Evolutionary conservation across 2,797 vertebrate genomes (phyloP), one percentile per base, ranked within the genome.

Genomic region (Cheirogaleus major): DNA sequence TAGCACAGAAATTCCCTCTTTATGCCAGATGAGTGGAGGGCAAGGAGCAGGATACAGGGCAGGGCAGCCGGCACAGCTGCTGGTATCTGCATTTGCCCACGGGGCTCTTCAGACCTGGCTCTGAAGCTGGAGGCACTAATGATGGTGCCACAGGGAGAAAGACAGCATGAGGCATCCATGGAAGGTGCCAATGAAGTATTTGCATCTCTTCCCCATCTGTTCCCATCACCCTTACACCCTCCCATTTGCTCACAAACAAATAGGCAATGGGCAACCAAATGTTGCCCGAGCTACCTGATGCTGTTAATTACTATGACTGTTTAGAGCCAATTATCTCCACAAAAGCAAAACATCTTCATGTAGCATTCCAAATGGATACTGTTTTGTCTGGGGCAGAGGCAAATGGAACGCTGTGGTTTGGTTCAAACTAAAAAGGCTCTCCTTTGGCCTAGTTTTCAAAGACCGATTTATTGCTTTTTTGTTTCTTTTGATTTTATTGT

Each of bases 161-260:
- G 79, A 79, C 94, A 92, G 67, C 30, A 75, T 69, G 83, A 92
- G 91, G 88, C 84, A 48, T 94, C 94, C 13, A 0, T 72, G 79
- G 48, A 94, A 98, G 97, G 98, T 97, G 98, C 96, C 87, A 97
- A 45, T 4, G 76, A 92, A 93, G 83, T 92, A 95, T 98, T 95
- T 95, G 88, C 55, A 5, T 88, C 92, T 98, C 95, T 95, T 97
- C 57, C 52, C 97, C 1, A 61, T 98, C 97, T 98, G 98, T 95
- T 97, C 79, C 50, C 7, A 30, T 96, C 1, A 0, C 94, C 86
- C 87, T 84, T 97, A 95, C 91, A 95, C 95, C 91, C 90, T 97
- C 87, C 98, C 97, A 7, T 99, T 99, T 99, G 98, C 97, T 98
- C 84, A 80, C 93, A 98, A 95, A 94, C 96, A 97, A 97, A 97